Evolutionary conservation across 2,888 invertebrate species (phyloP).

Genomic region (Spicauda simplicius): DNA sequence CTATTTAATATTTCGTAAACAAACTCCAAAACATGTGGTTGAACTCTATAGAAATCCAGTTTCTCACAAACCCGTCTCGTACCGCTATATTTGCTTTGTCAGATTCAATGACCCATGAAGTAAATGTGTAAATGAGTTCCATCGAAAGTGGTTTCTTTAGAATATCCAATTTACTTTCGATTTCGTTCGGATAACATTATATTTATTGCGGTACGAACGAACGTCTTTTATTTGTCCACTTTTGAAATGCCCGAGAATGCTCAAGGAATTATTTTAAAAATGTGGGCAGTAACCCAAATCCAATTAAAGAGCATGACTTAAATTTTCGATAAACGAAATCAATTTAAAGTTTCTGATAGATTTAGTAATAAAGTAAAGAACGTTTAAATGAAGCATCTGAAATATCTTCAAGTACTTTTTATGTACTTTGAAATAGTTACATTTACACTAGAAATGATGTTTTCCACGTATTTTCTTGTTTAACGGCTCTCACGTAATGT

Average conservation of each 20-base stretch:
- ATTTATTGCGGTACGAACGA: conserved; percentile 37
- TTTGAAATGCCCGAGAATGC: neutral
- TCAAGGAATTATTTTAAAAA: neutral
- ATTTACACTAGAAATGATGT: neutral
- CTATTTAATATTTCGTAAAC: conserved; percentile 27
- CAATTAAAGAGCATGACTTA: conserved; percentile 1
- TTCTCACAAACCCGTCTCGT: conserved; percentile 40
- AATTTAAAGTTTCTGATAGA: neutral
- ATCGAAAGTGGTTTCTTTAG: conserved; percentile 49
- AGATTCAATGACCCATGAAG: conserved; percentile 36
- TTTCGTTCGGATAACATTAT: conserved; percentile 44
- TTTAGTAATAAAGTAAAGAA: neutral
- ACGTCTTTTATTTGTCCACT: conserved; percentile 5
- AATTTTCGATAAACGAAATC: conserved; percentile 1
- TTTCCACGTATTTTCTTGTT: neutral
- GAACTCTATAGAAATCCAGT: conserved; percentile 41
- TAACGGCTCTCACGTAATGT: neutral
- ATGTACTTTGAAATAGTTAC: neutral
- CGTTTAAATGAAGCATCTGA: neutral
- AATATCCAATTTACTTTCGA: conserved; percentile 44
- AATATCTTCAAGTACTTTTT: neutral
- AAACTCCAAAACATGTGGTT: conserved; percentile 25
- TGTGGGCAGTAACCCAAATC: neutral
- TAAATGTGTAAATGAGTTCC: conserved; percentile 38
- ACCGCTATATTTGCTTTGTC: conserved; percentile 42